Evolutionary conservation across 30 jellyfish, hydroid and myxozoan genomes (phyloP).

Genomic region (Pelagia noctiluca): DNA sequence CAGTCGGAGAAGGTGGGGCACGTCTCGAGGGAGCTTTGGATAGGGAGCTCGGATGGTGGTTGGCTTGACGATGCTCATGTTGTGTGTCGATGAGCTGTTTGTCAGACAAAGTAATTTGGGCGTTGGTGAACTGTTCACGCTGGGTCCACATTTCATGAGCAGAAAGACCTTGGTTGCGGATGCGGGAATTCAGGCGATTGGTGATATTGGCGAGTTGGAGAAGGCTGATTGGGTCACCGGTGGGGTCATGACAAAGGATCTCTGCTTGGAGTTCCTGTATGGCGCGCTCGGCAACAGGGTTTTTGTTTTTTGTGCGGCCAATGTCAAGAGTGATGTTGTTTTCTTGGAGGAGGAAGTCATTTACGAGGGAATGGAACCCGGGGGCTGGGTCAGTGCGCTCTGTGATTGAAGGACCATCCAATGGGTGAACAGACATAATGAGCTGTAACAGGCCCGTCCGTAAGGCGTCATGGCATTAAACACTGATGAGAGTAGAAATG

Average conservation of each 20-base stretch:
- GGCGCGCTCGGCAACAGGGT: slow-evolving; percentile 69
- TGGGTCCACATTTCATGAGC: no score
- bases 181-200: no score
- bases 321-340: slow-evolving; percentile 39
- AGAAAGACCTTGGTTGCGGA: no score
- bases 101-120: no score
- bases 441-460: slow-evolving; percentile 33
- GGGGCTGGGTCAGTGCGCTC: slow-evolving; percentile 65
- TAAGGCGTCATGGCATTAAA: slow-evolving; percentile 14
- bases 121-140: no score
- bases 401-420: slow-evolving; percentile 42
- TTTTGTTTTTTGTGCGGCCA: slow-evolving; percentile 43
- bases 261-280: slow-evolving; percentile 52
- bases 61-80: no score
- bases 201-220: slow-evolving; percentile 34
- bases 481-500: not conserved
- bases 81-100: no score
- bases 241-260: slow-evolving; percentile 44
- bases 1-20: no score
- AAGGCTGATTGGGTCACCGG: not conserved
- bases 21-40: no score
- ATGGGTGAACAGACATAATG: not conserved
- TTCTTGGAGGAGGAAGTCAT: slow-evolving; percentile 9
- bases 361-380: slow-evolving; percentile 17
- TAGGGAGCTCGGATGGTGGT: no score